Conservation (phyloP, 2,888 invertebrate species). For the Lamproptera curius region DNA sequence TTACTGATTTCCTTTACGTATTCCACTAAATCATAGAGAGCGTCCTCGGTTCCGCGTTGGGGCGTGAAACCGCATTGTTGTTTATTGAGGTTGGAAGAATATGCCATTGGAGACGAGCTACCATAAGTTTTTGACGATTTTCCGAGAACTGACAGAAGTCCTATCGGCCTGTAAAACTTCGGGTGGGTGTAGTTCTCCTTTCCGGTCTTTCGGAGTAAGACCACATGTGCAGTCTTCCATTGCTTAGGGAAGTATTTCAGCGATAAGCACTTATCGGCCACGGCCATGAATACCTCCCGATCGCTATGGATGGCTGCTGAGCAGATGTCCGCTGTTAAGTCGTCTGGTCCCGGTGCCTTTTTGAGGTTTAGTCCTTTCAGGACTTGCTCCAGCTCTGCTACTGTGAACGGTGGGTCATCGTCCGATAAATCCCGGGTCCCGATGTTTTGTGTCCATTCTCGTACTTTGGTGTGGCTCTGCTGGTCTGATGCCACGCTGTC, state of each 20-base stretch:
- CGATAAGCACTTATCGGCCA: conserved; percentile 24
- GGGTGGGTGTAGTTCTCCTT: neutral
- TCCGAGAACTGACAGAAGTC: conserved; percentile 25
- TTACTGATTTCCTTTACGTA: neutral
- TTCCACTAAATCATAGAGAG: neutral
- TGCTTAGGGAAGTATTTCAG: conserved; percentile 22
- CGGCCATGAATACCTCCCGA: neutral
- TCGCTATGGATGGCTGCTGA: conserved; percentile 9
- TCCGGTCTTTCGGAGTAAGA: neutral
- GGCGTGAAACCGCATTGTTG: neutral
- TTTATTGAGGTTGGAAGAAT: neutral
- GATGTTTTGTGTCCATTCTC: conserved; percentile 16
- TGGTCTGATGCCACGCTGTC: conserved; percentile 18
- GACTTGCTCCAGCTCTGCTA: conserved; percentile 16
- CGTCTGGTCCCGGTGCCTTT: conserved; percentile 29
- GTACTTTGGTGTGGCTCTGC: neutral
- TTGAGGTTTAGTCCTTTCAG: conserved; percentile 17
- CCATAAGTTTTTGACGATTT: conserved; percentile 21
- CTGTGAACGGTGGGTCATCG: conserved; percentile 19
- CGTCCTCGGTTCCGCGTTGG: neutral
- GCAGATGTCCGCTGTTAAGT: conserved; percentile 30
- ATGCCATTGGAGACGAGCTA: conserved; percentile 14
- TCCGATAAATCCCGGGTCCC: conserved; percentile 3
- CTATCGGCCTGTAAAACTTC: conserved; percentile 26
- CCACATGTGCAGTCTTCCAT: neutral